These are phyloP conservation scores for Cichlasoma orientale DNA, from an alignment of 2,797 vertebrate species.

Conservation along the genomic window DNA sequence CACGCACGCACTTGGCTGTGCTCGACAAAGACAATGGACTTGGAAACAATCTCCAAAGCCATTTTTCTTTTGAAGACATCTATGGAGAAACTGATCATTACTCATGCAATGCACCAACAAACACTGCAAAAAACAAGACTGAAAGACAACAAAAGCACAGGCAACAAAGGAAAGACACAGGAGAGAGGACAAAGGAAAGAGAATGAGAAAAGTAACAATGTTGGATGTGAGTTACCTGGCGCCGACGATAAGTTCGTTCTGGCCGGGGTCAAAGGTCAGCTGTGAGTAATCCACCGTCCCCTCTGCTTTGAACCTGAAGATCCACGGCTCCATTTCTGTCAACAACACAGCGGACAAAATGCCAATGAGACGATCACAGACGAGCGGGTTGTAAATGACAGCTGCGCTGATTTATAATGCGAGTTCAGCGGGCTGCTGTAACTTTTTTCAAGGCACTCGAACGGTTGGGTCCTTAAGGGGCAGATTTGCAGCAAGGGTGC, in stretches of 20 bases:
- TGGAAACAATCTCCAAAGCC: conserved; percentile 32
- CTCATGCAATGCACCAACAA: conserved; percentile 44
- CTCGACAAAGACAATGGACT: conserved; percentile 47
- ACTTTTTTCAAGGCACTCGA: conserved; percentile 16
- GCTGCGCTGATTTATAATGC: conserved; percentile 31
- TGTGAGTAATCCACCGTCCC: conserved; percentile 96
- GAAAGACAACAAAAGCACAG: conserved; percentile 28
- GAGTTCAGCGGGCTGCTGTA: conserved; percentile 37
- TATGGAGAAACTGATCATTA: conserved; percentile 54
- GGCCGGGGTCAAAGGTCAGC: conserved; percentile 94
- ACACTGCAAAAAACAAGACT: conserved; percentile 1
- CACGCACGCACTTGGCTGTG: conserved; percentile 12
- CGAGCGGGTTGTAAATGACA: conserved; percentile 39
- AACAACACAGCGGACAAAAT: conserved; percentile 67
- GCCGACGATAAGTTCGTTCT: conserved; percentile 95
- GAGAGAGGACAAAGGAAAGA: background rate
- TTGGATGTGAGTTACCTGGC: conserved; percentile 86
- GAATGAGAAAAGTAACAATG: conserved; percentile 7
- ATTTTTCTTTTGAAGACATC: conserved; percentile 57
- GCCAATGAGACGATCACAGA: conserved; percentile 43
- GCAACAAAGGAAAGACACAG: conserved; percentile 18
- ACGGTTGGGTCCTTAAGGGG: background rate
- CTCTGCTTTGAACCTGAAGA: conserved; percentile 90
- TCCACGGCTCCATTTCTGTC: conserved; percentile 95
- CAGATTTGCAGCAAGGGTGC: background rate